Evolutionary conservation across 92 coral and sea anemone genomes (phyloP).

Genomic region (Pocillopora meandrina): DNA sequence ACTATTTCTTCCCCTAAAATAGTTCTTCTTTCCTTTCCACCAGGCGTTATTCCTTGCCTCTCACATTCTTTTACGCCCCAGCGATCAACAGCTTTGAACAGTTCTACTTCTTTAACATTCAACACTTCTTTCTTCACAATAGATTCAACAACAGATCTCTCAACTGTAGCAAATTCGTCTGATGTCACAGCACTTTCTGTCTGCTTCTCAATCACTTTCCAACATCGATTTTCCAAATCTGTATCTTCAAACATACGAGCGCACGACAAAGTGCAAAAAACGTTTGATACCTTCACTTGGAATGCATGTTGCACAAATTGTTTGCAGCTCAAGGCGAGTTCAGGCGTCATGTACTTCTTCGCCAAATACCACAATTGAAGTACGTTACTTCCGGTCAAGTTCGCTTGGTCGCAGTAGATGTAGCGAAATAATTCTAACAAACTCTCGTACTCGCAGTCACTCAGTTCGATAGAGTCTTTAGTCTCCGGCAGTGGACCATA

Average conservation of each 20-base stretch:
- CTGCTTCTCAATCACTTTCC: conserved; percentile 45
- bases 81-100: conserved; percentile 64
- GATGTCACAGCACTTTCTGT: conserved; percentile 51
- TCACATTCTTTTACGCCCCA: conserved; percentile 57
- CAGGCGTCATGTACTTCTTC: conserved; percentile 69
- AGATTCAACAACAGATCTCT: conserved; percentile 48
- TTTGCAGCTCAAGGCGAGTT: conserved; percentile 55
- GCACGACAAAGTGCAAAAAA: conserved; percentile 46
- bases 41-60: background rate
- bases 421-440: conserved; percentile 61
- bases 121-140: conserved; percentile 52
- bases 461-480: conserved; percentile 49
- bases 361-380: conserved; percentile 73
- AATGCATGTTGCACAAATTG: conserved; percentile 17
- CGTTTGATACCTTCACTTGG: conserved; percentile 34
- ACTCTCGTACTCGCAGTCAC: conserved; percentile 60
- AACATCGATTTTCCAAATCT: conserved; percentile 51
- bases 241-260: conserved; percentile 58
- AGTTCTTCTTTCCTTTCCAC: conserved; percentile 46
- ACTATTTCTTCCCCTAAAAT: conserved; percentile 51
- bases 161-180: conserved; percentile 30
- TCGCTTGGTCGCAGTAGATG: conserved; percentile 60
- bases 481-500: conserved; percentile 70
- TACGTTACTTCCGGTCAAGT: conserved; percentile 54
- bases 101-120: conserved; percentile 47